These are phyloP conservation scores for Eudemis profundana DNA, from an alignment of 2,888 invertebrate genomes.

Conservation along the genomic window DNA sequence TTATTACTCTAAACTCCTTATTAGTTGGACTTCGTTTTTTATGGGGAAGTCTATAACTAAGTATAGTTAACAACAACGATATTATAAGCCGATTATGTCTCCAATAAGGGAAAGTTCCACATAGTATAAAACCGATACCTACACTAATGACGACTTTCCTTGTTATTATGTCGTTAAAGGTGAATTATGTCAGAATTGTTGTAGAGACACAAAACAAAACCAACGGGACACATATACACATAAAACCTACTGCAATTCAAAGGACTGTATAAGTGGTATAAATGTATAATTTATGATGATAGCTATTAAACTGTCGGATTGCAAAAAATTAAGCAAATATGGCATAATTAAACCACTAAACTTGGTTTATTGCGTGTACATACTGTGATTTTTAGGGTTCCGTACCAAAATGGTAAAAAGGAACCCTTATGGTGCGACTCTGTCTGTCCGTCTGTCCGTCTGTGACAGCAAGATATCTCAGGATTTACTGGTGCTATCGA, in stretches of 20 bases:
- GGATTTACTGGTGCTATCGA: too few relatives aligned
- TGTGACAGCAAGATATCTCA: too few relatives aligned
- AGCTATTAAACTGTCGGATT: background rate
- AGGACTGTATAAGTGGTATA: background rate
- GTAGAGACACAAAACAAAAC: background rate
- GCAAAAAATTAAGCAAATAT: slow-evolving; percentile 6
- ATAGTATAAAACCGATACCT: slow-evolving; percentile 31
- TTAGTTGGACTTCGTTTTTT: background rate
- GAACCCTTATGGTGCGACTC: too few relatives aligned
- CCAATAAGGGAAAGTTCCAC: slow-evolving; percentile 30
- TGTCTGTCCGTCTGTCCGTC: too few relatives aligned
- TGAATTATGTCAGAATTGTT: slow-evolving; percentile 25
- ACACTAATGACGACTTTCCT: slow-evolving; percentile 30
- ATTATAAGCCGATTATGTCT: slow-evolving; percentile 31
- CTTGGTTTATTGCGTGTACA: slow-evolving; percentile 1
- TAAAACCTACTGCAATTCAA: slow-evolving; percentile 7
- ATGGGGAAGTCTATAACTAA: slow-evolving; percentile 9
- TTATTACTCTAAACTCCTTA: too few relatives aligned
- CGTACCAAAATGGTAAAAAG: too few relatives aligned
- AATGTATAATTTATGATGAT: too few relatives aligned
- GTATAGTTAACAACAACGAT: slow-evolving; percentile 11
- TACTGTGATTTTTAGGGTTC: too few relatives aligned
- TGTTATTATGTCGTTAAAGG: slow-evolving; percentile 32
- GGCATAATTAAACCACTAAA: slow-evolving; percentile 12
- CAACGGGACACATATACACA: slow-evolving; percentile 25